Percentiles rank a stretch among this genome's conserved stretches.
phyloP scores from a whole-genome alignment of 2,888 invertebrate genomes.

The Noctua janthe region DNA sequence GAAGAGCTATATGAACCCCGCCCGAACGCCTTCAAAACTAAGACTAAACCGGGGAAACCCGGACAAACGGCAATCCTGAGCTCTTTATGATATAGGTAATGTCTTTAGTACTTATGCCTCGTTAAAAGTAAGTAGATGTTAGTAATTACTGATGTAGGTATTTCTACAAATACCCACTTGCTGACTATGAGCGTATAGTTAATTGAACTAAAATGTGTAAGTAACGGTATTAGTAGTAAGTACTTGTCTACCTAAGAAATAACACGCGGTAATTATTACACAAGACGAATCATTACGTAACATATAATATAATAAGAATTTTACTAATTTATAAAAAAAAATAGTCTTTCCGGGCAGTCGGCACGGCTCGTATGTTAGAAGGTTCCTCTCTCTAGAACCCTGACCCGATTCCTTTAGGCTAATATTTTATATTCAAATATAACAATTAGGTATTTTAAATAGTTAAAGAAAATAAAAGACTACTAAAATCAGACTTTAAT shows the following conservation, averaged over 20 bases:
- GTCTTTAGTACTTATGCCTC: neutral
- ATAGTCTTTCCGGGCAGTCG: neutral
- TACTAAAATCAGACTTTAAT: neutral
- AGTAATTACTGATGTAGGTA: neutral
- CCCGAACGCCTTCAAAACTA: neutral
- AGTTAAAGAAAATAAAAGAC: neutral
- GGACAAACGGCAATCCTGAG: neutral
- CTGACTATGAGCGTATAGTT: neutral
- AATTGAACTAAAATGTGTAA: neutral
- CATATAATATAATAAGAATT: neutral
- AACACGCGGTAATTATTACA: neutral
- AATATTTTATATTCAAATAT: neutral
- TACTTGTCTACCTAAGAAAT: neutral
- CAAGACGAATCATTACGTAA: neutral
- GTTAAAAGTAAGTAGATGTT: neutral
- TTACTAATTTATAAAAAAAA: neutral
- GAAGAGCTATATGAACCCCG: neutral
- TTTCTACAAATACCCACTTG: neutral
- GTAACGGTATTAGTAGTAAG: neutral
- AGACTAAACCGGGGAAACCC: neutral
- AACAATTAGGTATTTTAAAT: neutral
- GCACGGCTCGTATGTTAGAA: neutral
- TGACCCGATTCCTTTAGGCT: neutral
- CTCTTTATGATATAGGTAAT: neutral
- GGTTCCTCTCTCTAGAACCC: neutral